These are phyloP conservation scores for Rhagoletis zephyria DNA, from an alignment of 1,140 invertebrate species.

Conservation along the genomic window DNA sequence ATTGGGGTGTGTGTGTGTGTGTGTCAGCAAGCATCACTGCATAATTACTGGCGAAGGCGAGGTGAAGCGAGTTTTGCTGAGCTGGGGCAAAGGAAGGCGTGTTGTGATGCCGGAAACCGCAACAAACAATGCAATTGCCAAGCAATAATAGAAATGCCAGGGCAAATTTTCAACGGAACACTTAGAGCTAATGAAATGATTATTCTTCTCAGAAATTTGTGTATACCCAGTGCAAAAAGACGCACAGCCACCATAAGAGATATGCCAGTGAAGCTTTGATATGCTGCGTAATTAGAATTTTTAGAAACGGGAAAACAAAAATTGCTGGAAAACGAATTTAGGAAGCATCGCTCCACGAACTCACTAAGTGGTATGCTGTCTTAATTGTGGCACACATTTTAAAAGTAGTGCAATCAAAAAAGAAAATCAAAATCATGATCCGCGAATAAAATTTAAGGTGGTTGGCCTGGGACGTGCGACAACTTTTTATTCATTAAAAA, in stretches of 20 bases:
- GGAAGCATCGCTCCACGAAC: neutral
- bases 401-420: too few species aligned
- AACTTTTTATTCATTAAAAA: too few species aligned
- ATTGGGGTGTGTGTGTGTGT: neutral
- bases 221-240: too few species aligned
- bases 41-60: neutral
- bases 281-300: neutral
- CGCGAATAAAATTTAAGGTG: too few species aligned
- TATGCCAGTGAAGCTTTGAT: neutral
- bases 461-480: too few species aligned
- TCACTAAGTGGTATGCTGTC: neutral
- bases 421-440: too few species aligned
- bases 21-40: neutral
- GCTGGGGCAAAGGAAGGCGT: neutral
- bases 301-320: neutral
- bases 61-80: neutral
- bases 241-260: neutral
- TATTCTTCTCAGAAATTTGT: neutral
- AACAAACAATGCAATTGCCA: neutral
- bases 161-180: neutral
- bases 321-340: neutral
- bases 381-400: too few species aligned
- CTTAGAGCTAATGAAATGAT: neutral
- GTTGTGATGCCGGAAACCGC: conserved; percentile 1
- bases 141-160: neutral